Percentiles rank a stretch among this genome's conserved stretches.
Conservation (phyloP, 2,113 vertebrate species). For the Rhea pennata region DNA sequence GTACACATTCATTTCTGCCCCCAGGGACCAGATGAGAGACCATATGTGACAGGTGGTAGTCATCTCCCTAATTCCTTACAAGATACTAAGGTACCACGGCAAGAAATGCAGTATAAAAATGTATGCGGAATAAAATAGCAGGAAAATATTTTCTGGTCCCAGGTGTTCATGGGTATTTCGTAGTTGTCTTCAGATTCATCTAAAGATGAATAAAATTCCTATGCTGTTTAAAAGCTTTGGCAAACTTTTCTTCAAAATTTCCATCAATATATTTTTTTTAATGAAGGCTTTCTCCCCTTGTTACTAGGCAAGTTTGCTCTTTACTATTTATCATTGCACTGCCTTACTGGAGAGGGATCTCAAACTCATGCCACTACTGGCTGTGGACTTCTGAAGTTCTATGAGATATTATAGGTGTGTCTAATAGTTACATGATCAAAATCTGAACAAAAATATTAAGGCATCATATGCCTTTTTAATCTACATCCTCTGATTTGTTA, state of each 20-base stretch:
- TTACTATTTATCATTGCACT: neutral
- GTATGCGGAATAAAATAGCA: neutral
- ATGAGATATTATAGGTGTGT: neutral
- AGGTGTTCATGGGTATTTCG: neutral
- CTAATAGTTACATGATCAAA: neutral
- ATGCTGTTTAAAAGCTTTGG: neutral
- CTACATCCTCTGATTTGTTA: neutral
- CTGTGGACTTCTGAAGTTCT: neutral
- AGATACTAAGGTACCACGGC: neutral
- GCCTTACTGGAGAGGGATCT: neutral
- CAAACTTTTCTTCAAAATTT: neutral
- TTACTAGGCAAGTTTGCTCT: neutral
- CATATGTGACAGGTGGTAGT: fast-evolving
- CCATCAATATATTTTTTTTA: neutral
- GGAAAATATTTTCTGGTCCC: neutral
- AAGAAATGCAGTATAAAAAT: neutral
- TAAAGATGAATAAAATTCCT: neutral
- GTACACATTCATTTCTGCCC: neutral
- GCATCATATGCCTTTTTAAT: neutral
- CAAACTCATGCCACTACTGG: neutral
- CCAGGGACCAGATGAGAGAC: neutral
- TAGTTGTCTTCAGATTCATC: neutral
- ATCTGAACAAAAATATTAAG: neutral
- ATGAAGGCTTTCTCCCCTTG: neutral
- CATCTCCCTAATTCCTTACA: neutral